Conservation (phyloP, 1,140 invertebrate species). For the Drosophila melanogaster region DNA sequence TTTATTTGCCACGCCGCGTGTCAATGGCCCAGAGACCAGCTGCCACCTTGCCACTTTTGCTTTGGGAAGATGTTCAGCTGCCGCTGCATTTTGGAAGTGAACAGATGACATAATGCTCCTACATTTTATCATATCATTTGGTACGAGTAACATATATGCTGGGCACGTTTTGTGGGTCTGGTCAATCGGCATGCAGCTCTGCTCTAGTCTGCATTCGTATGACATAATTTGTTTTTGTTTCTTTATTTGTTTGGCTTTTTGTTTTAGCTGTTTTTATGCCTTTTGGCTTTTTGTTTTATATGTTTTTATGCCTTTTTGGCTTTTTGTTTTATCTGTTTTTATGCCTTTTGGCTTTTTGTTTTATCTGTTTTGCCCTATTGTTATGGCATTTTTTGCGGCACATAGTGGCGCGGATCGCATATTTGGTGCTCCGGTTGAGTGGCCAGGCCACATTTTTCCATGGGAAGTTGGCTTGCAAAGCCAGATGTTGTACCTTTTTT, state of each 20-base stretch:
- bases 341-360: no score
- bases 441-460: slow-evolving; percentile 8
- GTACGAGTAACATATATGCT: slow-evolving; percentile 36
- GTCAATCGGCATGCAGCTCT: slow-evolving; percentile 58
- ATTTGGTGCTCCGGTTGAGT: slow-evolving; percentile 18
- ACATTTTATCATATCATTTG: background rate
- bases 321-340: background rate
- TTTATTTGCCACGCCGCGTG: slow-evolving; percentile 25
- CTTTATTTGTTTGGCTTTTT: slow-evolving; percentile 5
- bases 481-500: slow-evolving; percentile 7
- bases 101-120: slow-evolving; percentile 68
- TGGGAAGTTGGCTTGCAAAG: slow-evolving; percentile 2
- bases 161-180: slow-evolving; percentile 68
- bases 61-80: slow-evolving; percentile 15
- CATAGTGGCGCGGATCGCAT: slow-evolving; percentile 10
- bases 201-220: slow-evolving; percentile 29
- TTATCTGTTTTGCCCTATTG: slow-evolving; percentile 14
- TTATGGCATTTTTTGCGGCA: slow-evolving; percentile 17
- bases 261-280: background rate
- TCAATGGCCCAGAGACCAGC: slow-evolving; percentile 63
- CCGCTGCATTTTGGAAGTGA: slow-evolving; percentile 17
- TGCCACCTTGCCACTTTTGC: background rate
- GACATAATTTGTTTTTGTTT: slow-evolving; percentile 61
- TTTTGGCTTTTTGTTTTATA: no score
- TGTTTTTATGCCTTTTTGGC: background rate